Evolutionary conservation across 1,140 invertebrate genomes (phyloP).

Genomic region (Luehdorfia chinensis): DNA sequence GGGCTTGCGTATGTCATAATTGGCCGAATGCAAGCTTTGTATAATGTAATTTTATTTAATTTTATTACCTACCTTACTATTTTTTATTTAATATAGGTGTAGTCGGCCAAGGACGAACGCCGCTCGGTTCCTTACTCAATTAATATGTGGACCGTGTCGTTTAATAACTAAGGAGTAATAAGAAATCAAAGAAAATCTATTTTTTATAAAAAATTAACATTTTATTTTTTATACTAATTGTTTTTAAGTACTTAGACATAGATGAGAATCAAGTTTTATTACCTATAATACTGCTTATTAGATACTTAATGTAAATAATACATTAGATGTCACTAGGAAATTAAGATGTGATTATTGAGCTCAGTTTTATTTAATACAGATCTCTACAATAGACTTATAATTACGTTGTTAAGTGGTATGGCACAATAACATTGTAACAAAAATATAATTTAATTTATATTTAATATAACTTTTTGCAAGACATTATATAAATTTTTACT

Average conservation of each 20-base stretch:
- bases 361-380: slow-evolving; percentile 7
- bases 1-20: too few relatives aligned
- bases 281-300: slow-evolving; percentile 7
- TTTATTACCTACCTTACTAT: too few relatives aligned
- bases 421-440: slow-evolving; percentile 32
- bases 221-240: slow-evolving; percentile 27
- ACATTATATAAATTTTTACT: not conserved
- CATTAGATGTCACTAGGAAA: not conserved
- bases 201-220: slow-evolving; percentile 30
- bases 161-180: too few relatives aligned
- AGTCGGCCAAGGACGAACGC: too few relatives aligned
- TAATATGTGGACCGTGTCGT: too few relatives aligned
- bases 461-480: slow-evolving; percentile 9
- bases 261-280: not conserved
- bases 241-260: slow-evolving; percentile 15
- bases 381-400: slow-evolving; percentile 8
- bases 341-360: slow-evolving; percentile 14
- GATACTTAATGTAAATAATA: slow-evolving; percentile 8
- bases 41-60: too few relatives aligned
- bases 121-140: too few relatives aligned
- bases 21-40: too few relatives aligned
- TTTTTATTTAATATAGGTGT: too few relatives aligned
- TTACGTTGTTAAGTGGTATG: slow-evolving; percentile 18
- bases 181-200: too few relatives aligned
- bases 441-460: slow-evolving; percentile 27